A percentile compares a stretch with the other conserved stretches of the same genome.
Evolutionary conservation across 2,797 vertebrate genomes (phyloP).

Genomic region (Cuniculus paca): DNA sequence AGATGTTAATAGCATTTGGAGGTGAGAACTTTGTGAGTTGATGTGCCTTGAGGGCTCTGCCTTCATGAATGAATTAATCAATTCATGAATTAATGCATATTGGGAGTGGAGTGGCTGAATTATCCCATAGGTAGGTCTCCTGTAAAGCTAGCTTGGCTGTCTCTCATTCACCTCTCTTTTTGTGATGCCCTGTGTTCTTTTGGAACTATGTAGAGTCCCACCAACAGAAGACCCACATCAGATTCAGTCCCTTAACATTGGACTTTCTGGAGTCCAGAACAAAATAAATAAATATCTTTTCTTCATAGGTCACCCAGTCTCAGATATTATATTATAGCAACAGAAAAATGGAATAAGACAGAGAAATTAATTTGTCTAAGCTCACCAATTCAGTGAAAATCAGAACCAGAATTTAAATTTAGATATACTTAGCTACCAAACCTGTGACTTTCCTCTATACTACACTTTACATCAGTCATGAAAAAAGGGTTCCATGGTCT

Average conservation of each 20-base stretch:
- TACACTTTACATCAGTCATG: not conserved
- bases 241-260: not conserved
- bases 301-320: not conserved
- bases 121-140: not conserved
- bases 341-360: not conserved
- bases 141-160: not conserved
- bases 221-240: not conserved
- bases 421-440: not conserved
- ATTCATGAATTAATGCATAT: not conserved
- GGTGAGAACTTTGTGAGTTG: not conserved
- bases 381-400: not conserved
- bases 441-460: not conserved
- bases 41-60: not conserved
- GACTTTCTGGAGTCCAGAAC: not conserved
- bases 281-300: not conserved
- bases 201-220: not conserved
- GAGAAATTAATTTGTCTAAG: not conserved
- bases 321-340: not conserved
- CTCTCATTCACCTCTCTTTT: not conserved
- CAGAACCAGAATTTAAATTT: slow-evolving; percentile 5
- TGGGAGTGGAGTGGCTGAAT: not conserved
- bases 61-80: not conserved
- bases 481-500: not conserved
- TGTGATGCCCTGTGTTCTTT: too few species aligned
- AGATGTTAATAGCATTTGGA: not conserved